Base-by-base conservation (phyloP, 2,888 invertebrate species). In the Machimus atricapillus region DNA sequence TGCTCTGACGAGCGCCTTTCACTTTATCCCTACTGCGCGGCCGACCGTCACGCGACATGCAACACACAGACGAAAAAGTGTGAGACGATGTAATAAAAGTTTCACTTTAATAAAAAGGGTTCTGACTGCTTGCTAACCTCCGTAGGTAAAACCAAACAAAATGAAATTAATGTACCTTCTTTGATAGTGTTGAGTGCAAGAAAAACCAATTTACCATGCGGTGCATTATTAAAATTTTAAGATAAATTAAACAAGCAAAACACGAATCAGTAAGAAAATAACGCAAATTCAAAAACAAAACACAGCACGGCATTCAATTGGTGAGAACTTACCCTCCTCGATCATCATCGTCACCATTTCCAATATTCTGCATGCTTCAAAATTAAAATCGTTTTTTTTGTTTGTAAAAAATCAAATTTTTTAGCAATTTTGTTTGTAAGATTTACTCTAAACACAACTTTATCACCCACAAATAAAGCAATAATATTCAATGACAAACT, bases 351-450 rank as follows among this genome's bases (percentile, higher is more conserved):
- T 93, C 93, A 90, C 91, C 92, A 91, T 93, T 93, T 92, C 93
- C 93, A 91, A 93, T 93, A 92, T 93, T 93, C 92, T 93, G 93
- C 91, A 91, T 92, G 93, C 93, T 93, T 91, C 90, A 90, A 90
- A 90, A 89, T 89, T 89, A 81, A 86, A 81, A 73, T 81, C 66
- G 82, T 16, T 83, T 83, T 66, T 58, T 12, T n/a, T 16, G n/a
- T 16, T 52, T 52, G 66, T 66, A 66, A 66, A 66, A 66, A 23
- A 66, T 66, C 66, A 76, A n/a, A 40, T n/a, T 79, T 79, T n/a
- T 79, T 74, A 43, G 74, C 43, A 85, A 85, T 73, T 81, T 86
- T 46, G 43, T 87, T 86, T 87, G 85, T 73, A 74, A 78, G 86
- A 27, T 73, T 40, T 83, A 58, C 31, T 78, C 85, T 79, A 82